Percentiles rank a stretch among this genome's conserved stretches.
Evolutionary conservation across 2,888 invertebrate genomes (phyloP).

Genomic region (Melinaea menophilus): DNA sequence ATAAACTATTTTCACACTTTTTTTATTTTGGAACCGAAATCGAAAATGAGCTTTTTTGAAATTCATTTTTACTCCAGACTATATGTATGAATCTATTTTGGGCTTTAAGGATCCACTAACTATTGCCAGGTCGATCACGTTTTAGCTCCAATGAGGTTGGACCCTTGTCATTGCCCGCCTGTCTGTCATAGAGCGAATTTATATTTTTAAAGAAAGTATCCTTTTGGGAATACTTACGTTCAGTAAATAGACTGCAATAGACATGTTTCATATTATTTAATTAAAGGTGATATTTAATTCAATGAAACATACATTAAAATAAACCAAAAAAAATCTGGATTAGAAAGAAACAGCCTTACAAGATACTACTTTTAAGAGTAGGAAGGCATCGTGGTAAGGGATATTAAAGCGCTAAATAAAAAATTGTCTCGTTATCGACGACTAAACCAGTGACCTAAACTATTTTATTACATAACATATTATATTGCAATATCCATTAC

Average conservation of each 20-base stretch:
- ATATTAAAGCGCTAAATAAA: no score
- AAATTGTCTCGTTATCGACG: no score
- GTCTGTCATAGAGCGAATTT: constrained; percentile 37
- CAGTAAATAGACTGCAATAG: constrained; percentile 20
- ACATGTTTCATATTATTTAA: neutral
- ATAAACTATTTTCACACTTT: no score
- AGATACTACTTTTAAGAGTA: no score
- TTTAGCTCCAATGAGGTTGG: constrained; percentile 28
- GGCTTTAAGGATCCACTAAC: constrained; percentile 15
- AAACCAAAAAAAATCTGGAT: no score
- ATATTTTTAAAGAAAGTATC: constrained; percentile 35
- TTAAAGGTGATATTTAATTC: neutral
- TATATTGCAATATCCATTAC: no score
- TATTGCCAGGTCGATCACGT: constrained; percentile 35
- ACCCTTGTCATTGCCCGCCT: constrained; percentile 44
- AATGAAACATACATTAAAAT: no score
- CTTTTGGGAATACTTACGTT: constrained; percentile 28
- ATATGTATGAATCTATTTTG: constrained; percentile 27
- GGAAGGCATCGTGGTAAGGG: no score
- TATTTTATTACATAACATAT: no score
- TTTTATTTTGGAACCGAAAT: constrained; percentile 15
- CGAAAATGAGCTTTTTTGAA: constrained; percentile 1
- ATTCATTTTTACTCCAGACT: constrained; percentile 14
- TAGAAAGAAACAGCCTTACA: no score
- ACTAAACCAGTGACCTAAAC: no score